Percentiles rank a stretch among this genome's conserved stretches.
phyloP scores from a whole-genome alignment of 2,888 invertebrate genomes.

The Lithosia quadra region DNA sequence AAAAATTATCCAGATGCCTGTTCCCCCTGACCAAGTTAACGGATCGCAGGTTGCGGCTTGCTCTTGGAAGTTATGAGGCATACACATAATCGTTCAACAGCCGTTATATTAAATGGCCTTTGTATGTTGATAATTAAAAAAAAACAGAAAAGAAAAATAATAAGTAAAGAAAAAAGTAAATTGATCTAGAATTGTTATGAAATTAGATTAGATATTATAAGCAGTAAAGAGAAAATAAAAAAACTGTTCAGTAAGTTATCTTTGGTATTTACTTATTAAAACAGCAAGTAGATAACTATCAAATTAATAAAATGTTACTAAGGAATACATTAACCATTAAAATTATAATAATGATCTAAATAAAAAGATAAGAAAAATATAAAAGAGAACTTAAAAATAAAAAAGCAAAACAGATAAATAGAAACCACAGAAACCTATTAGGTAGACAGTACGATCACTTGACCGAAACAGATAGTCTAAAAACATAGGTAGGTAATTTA shows the following conservation, averaged over 20 bases:
- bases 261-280: not conserved
- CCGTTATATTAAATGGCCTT: too few relatives aligned
- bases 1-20: not conserved
- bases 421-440: not conserved
- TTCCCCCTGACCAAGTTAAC: not conserved
- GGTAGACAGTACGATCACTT: not conserved
- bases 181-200: too few relatives aligned
- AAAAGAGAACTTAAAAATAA: not conserved
- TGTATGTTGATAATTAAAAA: too few relatives aligned
- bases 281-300: not conserved
- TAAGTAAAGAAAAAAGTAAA: not conserved
- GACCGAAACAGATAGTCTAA: not conserved
- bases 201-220: too few relatives aligned
- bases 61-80: too few relatives aligned
- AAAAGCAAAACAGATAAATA: not conserved
- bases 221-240: not conserved
- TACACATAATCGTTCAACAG: too few relatives aligned
- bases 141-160: not conserved
- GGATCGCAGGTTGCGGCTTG: not conserved
- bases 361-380: not conserved
- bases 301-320: not conserved
- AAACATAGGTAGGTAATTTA: too few relatives aligned
- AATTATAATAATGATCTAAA: not conserved
- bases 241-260: not conserved
- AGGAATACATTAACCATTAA: not conserved